A percentile compares a stretch with the other conserved stretches of the same genome.
Conservation (phyloP, 2,888 invertebrate species). For the Nemoura dubitans region DNA sequence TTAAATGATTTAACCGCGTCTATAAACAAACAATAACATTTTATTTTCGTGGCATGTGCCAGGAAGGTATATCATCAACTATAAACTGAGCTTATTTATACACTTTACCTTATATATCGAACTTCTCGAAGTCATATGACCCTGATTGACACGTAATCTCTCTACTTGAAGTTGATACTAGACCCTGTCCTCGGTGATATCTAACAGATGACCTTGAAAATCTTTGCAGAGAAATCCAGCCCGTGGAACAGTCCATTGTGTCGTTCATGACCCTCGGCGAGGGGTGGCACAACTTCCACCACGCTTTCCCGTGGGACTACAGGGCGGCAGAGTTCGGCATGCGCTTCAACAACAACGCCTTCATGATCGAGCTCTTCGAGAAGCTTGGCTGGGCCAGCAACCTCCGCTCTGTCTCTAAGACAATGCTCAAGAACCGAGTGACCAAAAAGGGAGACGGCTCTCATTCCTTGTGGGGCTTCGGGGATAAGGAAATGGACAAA, state of each 20-base stretch:
- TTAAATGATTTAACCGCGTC: no score
- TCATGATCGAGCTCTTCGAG: constrained; percentile 41
- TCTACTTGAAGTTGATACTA: no score
- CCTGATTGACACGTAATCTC: no score
- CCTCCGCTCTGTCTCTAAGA: constrained; percentile 28
- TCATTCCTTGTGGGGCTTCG: constrained; percentile 32
- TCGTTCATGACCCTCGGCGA: constrained; percentile 54
- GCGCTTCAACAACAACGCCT: constrained; percentile 19
- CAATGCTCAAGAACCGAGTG: constrained; percentile 24
- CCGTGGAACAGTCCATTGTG: constrained; percentile 44
- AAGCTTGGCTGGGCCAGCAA: constrained; percentile 39
- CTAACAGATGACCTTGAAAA: no score
- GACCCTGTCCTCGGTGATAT: no score
- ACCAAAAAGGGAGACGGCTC: constrained; percentile 39
- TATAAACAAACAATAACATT: no score
- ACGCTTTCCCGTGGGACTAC: constrained; percentile 64
- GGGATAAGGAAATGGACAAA: constrained; percentile 3
- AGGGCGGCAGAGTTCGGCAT: constrained; percentile 61
- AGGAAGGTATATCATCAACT: no score
- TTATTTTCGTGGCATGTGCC: no score
- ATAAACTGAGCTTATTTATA: no score
- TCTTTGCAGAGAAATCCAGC: constrained; percentile 39
- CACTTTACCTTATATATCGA: no score
- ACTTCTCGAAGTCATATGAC: no score
- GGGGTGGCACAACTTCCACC: constrained; percentile 65